Percentiles rank a stretch among this genome's conserved stretches.
phyloP scores from a whole-genome alignment of 2,888 invertebrate genomes.

The Lasioglossum figueresi region DNA sequence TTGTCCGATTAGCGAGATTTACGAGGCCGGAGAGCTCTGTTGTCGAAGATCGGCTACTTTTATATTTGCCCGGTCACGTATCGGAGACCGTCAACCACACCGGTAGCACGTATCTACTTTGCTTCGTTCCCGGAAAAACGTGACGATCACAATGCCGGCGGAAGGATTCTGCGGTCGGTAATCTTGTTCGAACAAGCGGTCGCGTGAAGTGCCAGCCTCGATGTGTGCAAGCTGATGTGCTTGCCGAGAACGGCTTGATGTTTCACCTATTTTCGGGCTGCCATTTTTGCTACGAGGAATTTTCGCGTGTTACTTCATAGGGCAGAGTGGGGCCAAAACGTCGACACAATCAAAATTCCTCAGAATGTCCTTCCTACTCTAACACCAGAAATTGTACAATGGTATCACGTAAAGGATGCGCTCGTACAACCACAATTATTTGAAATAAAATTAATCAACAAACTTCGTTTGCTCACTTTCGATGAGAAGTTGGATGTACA shows the following conservation, averaged over 20 bases:
- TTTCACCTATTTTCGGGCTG: neutral
- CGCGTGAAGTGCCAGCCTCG: neutral
- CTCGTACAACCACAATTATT: neutral
- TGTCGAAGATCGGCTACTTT: slow-evolving; percentile 55
- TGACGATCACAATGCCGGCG: slow-evolving; percentile 50
- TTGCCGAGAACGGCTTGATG: neutral
- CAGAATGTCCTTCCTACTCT: neutral
- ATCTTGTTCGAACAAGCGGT: slow-evolving; percentile 24
- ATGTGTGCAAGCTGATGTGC: neutral
- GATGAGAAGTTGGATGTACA: neutral
- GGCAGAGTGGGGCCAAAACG: no score
- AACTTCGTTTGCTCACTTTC: neutral
- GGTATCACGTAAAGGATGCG: neutral
- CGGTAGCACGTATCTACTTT: slow-evolving; percentile 61
- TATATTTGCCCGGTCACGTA: slow-evolving; percentile 72
- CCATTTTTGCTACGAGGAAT: neutral
- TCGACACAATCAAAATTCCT: neutral
- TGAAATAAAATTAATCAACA: neutral
- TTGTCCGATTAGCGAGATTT: slow-evolving; percentile 77
- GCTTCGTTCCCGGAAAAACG: slow-evolving; percentile 57
- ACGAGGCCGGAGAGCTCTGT: slow-evolving; percentile 42
- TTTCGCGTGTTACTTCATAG: neutral
- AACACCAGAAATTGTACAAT: neutral
- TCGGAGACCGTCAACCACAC: slow-evolving; percentile 47
- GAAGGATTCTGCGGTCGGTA: slow-evolving; percentile 42